Percentiles rank a stretch among this genome's conserved stretches.
These are phyloP conservation scores for Gymnothorax reevesii DNA, from an alignment of 2,797 vertebrate genomes.

Conservation along the genomic window DNA sequence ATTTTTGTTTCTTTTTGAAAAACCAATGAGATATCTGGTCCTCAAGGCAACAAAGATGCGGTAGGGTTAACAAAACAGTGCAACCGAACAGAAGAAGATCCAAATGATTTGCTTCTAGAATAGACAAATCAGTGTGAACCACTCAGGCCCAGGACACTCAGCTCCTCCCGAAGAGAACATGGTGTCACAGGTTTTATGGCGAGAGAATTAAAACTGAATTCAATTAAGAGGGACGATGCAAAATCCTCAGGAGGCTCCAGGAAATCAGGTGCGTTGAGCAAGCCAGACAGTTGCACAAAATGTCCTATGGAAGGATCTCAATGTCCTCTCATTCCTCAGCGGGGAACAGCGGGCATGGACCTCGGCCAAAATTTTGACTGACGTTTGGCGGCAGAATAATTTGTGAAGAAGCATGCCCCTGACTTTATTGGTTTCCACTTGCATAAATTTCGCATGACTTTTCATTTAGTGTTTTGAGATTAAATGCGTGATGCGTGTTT, in stretches of 20 bases:
- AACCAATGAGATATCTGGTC: background rate
- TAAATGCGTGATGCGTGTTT: background rate
- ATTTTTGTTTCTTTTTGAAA: background rate
- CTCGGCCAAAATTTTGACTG: slow-evolving; percentile 55
- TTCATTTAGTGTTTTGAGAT: background rate
- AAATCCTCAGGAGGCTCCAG: slow-evolving; percentile 25
- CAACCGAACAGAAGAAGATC: background rate
- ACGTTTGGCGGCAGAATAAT: slow-evolving; percentile 51
- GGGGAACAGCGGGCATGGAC: slow-evolving; percentile 58
- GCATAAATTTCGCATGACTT: background rate
- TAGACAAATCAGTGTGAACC: background rate
- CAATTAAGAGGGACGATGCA: background rate
- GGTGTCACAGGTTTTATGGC: background rate
- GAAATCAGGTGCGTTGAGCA: slow-evolving; percentile 10
- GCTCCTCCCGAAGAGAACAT: background rate
- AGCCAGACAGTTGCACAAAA: slow-evolving; percentile 13
- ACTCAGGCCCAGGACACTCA: background rate
- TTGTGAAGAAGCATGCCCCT: slow-evolving; percentile 55
- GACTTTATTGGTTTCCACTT: slow-evolving; percentile 36
- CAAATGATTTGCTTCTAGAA: background rate
- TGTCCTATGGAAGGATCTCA: slow-evolving; percentile 30
- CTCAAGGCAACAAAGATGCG: background rate
- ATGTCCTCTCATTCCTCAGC: slow-evolving; percentile 20
- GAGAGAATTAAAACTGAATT: slow-evolving; percentile 9
- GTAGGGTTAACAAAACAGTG: background rate